phyloP scores from a whole-genome alignment of 2,888 invertebrate species.

The Tachystola acroxantha region DNA sequence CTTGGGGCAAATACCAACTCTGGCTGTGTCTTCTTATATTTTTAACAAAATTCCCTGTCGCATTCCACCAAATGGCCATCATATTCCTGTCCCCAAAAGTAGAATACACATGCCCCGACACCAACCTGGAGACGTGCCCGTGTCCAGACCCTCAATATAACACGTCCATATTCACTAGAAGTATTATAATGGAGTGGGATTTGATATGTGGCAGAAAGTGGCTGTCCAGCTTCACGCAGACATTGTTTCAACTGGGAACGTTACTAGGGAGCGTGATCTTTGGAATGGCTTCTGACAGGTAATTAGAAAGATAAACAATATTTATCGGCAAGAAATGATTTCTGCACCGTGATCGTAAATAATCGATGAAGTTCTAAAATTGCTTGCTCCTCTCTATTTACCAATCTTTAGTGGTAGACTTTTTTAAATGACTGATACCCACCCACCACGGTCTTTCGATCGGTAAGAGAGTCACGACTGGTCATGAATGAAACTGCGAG shows the following conservation, averaged over 20 bases:
- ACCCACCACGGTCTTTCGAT: no score
- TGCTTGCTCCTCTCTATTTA: no score
- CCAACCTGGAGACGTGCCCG: slow-evolving; percentile 60
- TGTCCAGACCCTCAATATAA: slow-evolving; percentile 80
- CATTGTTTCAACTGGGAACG: slow-evolving; percentile 86
- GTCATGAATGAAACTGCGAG: no score
- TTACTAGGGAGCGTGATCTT: slow-evolving; percentile 85
- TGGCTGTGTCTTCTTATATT: slow-evolving; percentile 55
- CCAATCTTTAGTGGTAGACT: no score
- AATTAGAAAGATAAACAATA: no score
- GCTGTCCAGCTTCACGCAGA: slow-evolving; percentile 84
- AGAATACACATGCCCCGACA: slow-evolving; percentile 38
- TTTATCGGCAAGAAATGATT: no score
- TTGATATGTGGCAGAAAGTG: slow-evolving; percentile 83
- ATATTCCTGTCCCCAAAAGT: slow-evolving; percentile 68
- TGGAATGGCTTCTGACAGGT: slow-evolving; percentile 87
- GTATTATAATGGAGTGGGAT: slow-evolving; percentile 86
- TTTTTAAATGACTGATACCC: no score
- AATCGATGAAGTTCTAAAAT: no score
- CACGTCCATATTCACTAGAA: slow-evolving; percentile 81
- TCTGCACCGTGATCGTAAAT: no score
- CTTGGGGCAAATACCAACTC: slow-evolving; percentile 73
- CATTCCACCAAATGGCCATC: slow-evolving; percentile 72
- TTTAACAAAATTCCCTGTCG: slow-evolving; percentile 63
- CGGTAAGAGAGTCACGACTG: no score